Percentiles rank a stretch among this genome's conserved stretches.
phyloP scores from a whole-genome alignment of 2,113 vertebrate genomes.

The Chaetura pelagica region DNA sequence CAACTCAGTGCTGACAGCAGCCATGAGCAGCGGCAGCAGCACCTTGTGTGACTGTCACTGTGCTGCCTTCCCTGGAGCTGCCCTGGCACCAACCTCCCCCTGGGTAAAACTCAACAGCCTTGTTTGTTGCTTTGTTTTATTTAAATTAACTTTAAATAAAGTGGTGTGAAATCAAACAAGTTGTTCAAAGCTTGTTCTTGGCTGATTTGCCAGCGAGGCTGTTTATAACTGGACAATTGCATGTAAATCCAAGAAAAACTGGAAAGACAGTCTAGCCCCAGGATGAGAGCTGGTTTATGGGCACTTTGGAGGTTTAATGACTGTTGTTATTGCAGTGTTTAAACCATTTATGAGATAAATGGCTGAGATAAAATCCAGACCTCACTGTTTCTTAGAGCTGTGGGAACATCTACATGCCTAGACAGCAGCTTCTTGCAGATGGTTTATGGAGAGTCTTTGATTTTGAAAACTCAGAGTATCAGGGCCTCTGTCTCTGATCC shows the following conservation, averaged over 20 bases:
- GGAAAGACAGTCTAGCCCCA: not conserved
- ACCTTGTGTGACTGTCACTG: not conserved
- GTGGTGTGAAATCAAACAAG: not conserved
- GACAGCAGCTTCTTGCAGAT: not conserved
- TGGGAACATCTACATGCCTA: not conserved
- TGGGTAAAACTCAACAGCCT: not conserved
- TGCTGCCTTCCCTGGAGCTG: not conserved
- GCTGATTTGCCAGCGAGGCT: not conserved
- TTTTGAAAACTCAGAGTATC: not conserved
- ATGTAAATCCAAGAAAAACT: not conserved
- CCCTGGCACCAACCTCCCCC: not conserved
- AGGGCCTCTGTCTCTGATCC: not conserved
- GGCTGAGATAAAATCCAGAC: slow-evolving; percentile 23
- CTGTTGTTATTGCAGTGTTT: not conserved
- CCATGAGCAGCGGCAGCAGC: not conserved
- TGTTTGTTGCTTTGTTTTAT: not conserved
- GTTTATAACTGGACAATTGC: not conserved
- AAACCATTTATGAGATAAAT: slow-evolving; percentile 19
- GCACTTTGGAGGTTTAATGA: not conserved
- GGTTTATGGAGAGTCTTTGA: not conserved
- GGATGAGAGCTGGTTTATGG: not conserved
- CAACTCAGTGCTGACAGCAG: not conserved
- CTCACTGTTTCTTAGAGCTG: not conserved
- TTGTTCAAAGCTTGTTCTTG: not conserved
- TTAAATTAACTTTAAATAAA: not conserved